Evolutionary conservation across 2,113 vertebrate genomes (phyloP).

Genomic region (Crocuta crocuta): DNA sequence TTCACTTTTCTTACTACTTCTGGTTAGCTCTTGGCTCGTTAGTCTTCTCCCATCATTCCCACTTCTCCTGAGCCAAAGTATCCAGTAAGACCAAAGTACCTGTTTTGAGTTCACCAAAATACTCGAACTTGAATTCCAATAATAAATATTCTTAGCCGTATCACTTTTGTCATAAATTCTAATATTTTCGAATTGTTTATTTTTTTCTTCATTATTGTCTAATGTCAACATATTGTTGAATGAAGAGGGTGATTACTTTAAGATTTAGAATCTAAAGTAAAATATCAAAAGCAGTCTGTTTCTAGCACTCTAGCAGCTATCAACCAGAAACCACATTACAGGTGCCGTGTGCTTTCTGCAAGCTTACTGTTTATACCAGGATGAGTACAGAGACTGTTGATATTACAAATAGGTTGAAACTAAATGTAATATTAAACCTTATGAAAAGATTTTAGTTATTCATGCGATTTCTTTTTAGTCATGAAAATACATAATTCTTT

Average conservation of each 20-base stretch:
- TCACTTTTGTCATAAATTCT: neutral
- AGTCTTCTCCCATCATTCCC: neutral
- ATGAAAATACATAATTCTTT: neutral
- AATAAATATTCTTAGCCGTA: neutral
- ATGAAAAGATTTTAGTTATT: neutral
- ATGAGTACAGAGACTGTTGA: neutral
- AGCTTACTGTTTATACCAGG: neutral
- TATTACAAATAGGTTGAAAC: neutral
- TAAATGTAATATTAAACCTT: neutral
- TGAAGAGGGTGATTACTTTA: neutral
- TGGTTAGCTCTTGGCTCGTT: neutral
- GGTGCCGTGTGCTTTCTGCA: rapidly evolving
- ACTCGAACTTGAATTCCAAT: neutral
- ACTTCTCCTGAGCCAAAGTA: neutral
- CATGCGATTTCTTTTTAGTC: neutral
- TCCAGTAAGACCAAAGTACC: neutral
- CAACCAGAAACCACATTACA: neutral
- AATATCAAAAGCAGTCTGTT: neutral
- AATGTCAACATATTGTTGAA: neutral
- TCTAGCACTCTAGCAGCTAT: rapidly evolving
- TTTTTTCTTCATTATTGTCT: neutral
- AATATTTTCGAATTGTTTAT: neutral
- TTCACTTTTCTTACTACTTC: neutral
- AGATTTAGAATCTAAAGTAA: neutral
- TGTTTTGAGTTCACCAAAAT: neutral